phyloP scores from a whole-genome alignment of 2,113 vertebrate genomes.

The Desmodus rotundus region DNA sequence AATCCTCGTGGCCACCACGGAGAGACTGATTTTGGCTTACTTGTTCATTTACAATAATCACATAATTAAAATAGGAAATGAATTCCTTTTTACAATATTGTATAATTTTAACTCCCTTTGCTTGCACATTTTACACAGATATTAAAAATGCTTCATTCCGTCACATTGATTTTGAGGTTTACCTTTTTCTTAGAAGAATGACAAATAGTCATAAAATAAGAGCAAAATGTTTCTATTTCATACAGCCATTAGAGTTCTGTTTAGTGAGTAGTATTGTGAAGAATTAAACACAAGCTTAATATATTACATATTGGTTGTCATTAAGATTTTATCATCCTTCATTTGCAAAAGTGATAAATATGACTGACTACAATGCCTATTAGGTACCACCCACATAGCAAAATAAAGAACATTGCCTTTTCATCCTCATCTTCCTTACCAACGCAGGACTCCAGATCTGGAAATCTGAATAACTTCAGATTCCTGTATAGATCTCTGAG shows the following conservation, averaged over 20 bases:
- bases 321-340: neutral
- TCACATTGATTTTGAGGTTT: neutral
- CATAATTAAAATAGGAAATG: neutral
- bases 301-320: neutral
- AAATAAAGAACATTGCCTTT: neutral
- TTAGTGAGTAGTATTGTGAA: conserved; percentile 20
- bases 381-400: neutral
- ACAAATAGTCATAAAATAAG: neutral
- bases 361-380: neutral
- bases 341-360: conserved; percentile 19
- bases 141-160: conserved; percentile 8
- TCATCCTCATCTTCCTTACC: neutral
- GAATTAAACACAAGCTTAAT: neutral
- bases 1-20: neutral
- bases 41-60: neutral
- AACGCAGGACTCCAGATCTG: neutral
- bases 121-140: conserved; percentile 32
- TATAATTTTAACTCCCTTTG: conserved; percentile 16
- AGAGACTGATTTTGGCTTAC: neutral
- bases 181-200: conserved; percentile 21
- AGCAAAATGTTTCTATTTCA: conserved; percentile 1
- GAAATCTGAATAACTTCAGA: conserved; percentile 17
- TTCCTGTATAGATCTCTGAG: neutral
- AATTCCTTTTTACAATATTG: neutral
- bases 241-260: neutral